These are phyloP conservation scores for Salvelinus namaycush DNA, from an alignment of 2,113 vertebrate genomes.

Conservation along the genomic window DNA sequence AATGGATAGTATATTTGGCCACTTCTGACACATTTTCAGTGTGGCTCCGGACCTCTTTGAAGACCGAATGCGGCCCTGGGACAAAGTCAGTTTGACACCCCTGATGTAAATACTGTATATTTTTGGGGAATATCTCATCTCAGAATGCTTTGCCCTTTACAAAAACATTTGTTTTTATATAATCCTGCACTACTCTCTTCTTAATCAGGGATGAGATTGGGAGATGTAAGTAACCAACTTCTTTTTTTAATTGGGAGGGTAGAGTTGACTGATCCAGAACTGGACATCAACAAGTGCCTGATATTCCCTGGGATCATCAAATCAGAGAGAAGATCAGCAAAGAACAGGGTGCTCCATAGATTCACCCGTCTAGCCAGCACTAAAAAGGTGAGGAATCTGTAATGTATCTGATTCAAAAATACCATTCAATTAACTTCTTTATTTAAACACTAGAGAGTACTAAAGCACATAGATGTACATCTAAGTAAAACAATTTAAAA, in stretches of 20 bases:
- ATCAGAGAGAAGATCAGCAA: slow-evolving; percentile 67
- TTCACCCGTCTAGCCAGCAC: slow-evolving; percentile 46
- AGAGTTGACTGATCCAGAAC: slow-evolving; percentile 61
- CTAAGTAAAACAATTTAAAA: not conserved
- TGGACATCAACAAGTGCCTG: slow-evolving; percentile 57
- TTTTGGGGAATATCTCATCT: too few relatives aligned
- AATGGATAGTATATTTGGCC: too few relatives aligned
- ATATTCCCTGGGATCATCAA: slow-evolving; percentile 40
- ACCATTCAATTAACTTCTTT: slow-evolving; percentile 12
- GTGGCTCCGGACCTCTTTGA: too few relatives aligned
- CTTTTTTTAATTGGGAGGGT: slow-evolving; percentile 58
- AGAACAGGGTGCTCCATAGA: slow-evolving; percentile 58
- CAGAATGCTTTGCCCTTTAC: too few relatives aligned
- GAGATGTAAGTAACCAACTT: not conserved
- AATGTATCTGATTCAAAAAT: not conserved
- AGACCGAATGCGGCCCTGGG: too few relatives aligned
- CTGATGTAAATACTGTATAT: too few relatives aligned
- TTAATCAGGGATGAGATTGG: not conserved
- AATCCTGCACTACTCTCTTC: not conserved
- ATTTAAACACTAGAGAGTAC: slow-evolving; percentile 56
- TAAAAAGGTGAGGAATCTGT: slow-evolving; percentile 52
- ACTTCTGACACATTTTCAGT: too few relatives aligned
- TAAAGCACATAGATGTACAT: slow-evolving; percentile 10
- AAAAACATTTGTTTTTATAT: too few relatives aligned
- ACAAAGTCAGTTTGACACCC: too few relatives aligned